Evolutionary conservation across 1,140 invertebrate species (phyloP).

Genomic region (Drosophila kohkoa): DNA sequence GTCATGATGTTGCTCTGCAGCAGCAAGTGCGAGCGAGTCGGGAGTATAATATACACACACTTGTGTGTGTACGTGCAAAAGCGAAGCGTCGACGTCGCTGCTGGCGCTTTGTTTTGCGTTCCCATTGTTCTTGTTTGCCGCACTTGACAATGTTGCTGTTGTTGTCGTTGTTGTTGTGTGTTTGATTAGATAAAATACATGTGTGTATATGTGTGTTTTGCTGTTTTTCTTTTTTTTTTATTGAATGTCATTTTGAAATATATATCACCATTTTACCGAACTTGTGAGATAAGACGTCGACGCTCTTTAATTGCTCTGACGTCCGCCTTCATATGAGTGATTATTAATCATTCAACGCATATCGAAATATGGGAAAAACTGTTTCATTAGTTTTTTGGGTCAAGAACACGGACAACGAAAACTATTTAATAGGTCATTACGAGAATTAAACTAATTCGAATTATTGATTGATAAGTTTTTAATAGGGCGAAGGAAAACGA

Average conservation of each 20-base stretch:
- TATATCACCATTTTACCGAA: conserved; percentile 41
- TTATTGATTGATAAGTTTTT: conserved; percentile 16
- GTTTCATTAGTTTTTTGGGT: conserved; percentile 29
- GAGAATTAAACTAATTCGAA: conserved; percentile 9
- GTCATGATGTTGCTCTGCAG: conserved; percentile 40
- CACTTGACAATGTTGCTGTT: conserved; percentile 42
- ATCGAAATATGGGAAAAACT: conserved; percentile 20
- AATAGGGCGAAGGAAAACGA: not conserved
- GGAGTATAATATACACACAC: conserved; percentile 1
- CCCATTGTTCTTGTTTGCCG: conserved; percentile 37
- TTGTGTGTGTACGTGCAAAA: conserved; percentile 20
- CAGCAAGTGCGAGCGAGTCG: conserved; percentile 11
- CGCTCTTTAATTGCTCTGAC: conserved; percentile 58
- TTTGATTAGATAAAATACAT: conserved; percentile 70
- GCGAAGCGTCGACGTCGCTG: conserved; percentile 44
- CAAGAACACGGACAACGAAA: conserved; percentile 27
- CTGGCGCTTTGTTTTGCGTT: conserved; percentile 52
- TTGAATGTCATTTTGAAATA: conserved; percentile 76
- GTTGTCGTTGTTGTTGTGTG: conserved; percentile 38
- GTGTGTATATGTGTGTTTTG: conserved; percentile 13
- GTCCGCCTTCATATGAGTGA: conserved; percentile 40
- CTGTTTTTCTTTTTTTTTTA: conserved; percentile 60
- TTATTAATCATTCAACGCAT: conserved; percentile 59
- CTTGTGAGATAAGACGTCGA: conserved; percentile 56
- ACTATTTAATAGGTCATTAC: conserved; percentile 14